Conservation (phyloP, 2,888 invertebrate species). For the Cremastinae sp. region DNA sequence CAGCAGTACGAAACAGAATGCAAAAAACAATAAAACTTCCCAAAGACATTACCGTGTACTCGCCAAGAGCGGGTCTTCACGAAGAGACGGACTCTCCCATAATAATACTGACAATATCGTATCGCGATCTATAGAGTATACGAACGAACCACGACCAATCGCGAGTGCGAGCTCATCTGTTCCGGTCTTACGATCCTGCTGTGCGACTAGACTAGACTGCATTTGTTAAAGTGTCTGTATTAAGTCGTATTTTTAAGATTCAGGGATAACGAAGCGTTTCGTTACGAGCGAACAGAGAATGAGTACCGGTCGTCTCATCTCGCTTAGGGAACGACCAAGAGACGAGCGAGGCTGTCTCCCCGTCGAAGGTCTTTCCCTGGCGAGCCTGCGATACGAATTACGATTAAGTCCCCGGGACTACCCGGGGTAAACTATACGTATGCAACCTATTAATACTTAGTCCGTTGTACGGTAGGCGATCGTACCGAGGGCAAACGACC, state of each 20-base stretch:
- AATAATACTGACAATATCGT: constrained; percentile 50
- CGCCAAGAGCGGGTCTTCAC: constrained; percentile 5
- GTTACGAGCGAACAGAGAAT: constrained; percentile 31
- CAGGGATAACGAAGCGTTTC: constrained; percentile 27
- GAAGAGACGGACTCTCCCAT: constrained; percentile 23
- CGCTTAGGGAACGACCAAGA: constrained; percentile 25
- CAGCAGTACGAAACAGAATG: constrained; percentile 71
- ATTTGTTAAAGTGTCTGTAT: constrained; percentile 52
- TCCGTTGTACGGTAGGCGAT: constrained; percentile 53
- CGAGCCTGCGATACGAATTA: constrained; percentile 32
- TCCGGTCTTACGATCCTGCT: constrained; percentile 25
- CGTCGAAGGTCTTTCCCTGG: constrained; percentile 17
- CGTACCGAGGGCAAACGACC: constrained; percentile 28
- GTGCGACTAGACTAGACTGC: constrained; percentile 50
- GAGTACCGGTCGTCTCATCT: constrained; percentile 27
- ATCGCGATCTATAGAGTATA: constrained; percentile 40
- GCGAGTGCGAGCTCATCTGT: constrained; percentile 53
- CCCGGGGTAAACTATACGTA: constrained; percentile 11
- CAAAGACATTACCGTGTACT: constrained; percentile 49
- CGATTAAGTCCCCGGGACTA: constrained; percentile 23
- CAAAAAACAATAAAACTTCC: constrained; percentile 37
- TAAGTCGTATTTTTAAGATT: constrained; percentile 48
- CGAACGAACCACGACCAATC: constrained; percentile 27
- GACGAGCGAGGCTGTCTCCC: not conserved
- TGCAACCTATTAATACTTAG: constrained; percentile 44